Percentiles rank a stretch among this genome's conserved stretches.
Evolutionary conservation across 1,140 invertebrate genomes (phyloP).

Genomic region (Wasmannia auropunctata): DNA sequence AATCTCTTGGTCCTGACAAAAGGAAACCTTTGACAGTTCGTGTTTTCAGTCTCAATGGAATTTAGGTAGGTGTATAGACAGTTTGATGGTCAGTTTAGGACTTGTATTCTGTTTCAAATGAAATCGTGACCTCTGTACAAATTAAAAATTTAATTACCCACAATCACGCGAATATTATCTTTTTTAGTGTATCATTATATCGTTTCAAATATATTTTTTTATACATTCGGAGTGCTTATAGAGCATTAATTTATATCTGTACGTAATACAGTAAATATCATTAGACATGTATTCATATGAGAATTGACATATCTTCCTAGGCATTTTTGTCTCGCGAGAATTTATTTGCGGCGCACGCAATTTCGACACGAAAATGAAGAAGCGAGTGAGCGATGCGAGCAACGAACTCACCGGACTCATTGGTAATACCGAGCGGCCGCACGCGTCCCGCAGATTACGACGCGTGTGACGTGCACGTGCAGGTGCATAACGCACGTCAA

Average conservation of each 20-base stretch:
- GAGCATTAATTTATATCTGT: not conserved
- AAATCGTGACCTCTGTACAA: not conserved
- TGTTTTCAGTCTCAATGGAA: constrained; percentile 17
- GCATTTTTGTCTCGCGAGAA: not conserved
- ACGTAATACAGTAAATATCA: not conserved
- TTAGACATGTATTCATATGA: no score
- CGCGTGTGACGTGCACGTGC: constrained; percentile 42
- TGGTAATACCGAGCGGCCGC: constrained; percentile 38
- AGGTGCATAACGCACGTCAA: constrained; percentile 52
- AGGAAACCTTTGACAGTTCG: not conserved
- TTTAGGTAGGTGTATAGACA: not conserved
- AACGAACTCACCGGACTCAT: constrained; percentile 19
- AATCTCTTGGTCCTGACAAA: not conserved
- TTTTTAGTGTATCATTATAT: not conserved
- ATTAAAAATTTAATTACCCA: not conserved
- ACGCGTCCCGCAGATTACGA: constrained; percentile 39
- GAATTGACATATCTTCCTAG: not conserved
- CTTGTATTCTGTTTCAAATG: not conserved
- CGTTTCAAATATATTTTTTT: not conserved
- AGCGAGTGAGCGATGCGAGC: not conserved
- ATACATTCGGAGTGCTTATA: not conserved
- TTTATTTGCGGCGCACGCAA: no score
- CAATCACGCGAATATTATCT: not conserved
- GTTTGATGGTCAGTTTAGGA: not conserved
- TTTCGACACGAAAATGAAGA: not conserved